These are phyloP conservation scores for Cosmopolites sordidus DNA, from an alignment of 2,888 invertebrate genomes.

Conservation along the genomic window DNA sequence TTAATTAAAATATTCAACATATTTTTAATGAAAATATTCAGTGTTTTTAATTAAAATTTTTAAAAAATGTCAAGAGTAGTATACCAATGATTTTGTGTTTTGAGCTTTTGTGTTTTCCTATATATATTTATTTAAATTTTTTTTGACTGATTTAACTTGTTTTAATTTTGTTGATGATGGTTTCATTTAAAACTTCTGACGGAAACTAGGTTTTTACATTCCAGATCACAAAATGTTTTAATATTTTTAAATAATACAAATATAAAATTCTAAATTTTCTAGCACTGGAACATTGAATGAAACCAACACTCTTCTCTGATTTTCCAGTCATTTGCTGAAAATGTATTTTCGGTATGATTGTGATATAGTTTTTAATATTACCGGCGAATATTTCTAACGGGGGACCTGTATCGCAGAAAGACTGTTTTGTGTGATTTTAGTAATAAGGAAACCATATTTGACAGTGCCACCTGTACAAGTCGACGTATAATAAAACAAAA, in stretches of 20 bases:
- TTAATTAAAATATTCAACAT: too few species aligned
- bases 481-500: background rate
- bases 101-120: too few species aligned
- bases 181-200: background rate
- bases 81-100: too few species aligned
- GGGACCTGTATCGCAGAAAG: slow-evolving; percentile 14
- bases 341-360: slow-evolving; percentile 15
- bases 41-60: too few species aligned
- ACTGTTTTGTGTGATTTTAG: slow-evolving; percentile 24
- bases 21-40: too few species aligned
- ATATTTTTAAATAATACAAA: background rate
- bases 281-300: background rate
- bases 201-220: background rate
- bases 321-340: slow-evolving; percentile 14
- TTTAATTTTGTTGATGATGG: background rate
- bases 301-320: background rate
- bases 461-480: slow-evolving; percentile 11
- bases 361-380: slow-evolving; percentile 17
- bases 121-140: background rate
- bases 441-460: slow-evolving; percentile 11
- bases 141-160: background rate
- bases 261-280: background rate
- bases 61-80: too few species aligned
- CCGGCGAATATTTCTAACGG: slow-evolving; percentile 12
- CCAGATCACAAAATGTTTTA: background rate